These are phyloP conservation scores for Myripristis murdjan DNA, from an alignment of 2,797 vertebrate species.

Conservation along the genomic window DNA sequence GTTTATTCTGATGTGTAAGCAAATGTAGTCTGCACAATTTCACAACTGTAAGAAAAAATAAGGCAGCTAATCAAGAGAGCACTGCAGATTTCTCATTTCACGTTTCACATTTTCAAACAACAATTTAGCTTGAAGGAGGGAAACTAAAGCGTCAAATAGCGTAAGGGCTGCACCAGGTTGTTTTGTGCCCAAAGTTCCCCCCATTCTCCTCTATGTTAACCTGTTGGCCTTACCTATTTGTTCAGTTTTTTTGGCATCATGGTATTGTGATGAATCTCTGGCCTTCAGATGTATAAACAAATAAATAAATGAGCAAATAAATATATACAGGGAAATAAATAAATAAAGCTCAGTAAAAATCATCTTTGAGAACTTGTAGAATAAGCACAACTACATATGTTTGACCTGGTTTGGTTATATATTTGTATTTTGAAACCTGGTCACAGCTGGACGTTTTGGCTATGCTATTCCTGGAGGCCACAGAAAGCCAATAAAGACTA, in stretches of 20 bases:
- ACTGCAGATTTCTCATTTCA: conserved; percentile 60
- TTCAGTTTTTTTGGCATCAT: conserved; percentile 30
- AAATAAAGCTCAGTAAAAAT: not conserved
- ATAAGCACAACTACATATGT: not conserved
- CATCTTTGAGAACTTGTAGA: not conserved
- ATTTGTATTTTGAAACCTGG: not conserved
- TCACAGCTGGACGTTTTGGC: not conserved
- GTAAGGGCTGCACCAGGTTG: conserved; percentile 31
- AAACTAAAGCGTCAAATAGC: conserved; percentile 60
- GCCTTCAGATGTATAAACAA: not conserved
- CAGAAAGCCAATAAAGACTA: conserved; percentile 20
- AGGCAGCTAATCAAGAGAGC: conserved; percentile 75
- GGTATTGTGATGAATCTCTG: conserved; percentile 13
- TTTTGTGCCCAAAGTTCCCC: not conserved
- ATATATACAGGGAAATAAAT: not conserved
- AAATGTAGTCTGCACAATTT: conserved; percentile 63
- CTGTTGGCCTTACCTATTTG: too few relatives aligned
- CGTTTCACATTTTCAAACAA: conserved; percentile 61
- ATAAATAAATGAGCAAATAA: not conserved
- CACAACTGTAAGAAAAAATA: conserved; percentile 73
- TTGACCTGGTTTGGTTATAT: conserved; percentile 7
- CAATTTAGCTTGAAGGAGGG: conserved; percentile 50
- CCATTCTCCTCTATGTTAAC: not conserved
- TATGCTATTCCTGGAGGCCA: conserved; percentile 46
- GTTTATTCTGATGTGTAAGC: conserved; percentile 77